phyloP scores from a whole-genome alignment of 2,888 invertebrate genomes.

The Tyria jacobaeae region DNA sequence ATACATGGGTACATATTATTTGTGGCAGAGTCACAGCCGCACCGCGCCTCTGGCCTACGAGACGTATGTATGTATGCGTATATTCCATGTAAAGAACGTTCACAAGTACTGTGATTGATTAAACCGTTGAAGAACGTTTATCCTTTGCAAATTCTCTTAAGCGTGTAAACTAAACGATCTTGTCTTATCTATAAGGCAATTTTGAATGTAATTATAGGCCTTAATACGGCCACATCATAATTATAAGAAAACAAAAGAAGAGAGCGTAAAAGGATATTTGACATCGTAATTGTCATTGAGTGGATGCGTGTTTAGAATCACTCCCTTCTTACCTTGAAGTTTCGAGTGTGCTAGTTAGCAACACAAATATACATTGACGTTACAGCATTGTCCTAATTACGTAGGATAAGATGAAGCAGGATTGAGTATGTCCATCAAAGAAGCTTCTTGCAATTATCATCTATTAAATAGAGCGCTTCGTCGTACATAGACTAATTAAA shows the following conservation, averaged over 20 bases:
- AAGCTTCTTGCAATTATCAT: no score
- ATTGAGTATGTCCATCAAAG: neutral
- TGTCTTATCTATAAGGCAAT: no score
- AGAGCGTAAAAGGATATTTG: neutral
- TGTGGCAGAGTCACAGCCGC: no score
- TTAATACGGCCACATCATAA: neutral
- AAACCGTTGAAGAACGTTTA: neutral
- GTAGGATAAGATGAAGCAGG: no score
- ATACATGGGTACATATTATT: no score
- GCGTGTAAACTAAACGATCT: neutral
- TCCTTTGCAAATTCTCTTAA: neutral
- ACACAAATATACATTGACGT: neutral
- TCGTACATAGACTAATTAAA: no score
- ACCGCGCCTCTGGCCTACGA: no score
- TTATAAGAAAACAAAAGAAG: neutral
- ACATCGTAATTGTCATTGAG: neutral
- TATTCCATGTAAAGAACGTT: no score
- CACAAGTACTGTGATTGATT: neutral
- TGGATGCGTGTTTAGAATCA: neutral
- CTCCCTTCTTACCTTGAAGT: neutral
- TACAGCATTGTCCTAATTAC: no score
- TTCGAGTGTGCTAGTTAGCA: neutral
- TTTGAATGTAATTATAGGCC: neutral
- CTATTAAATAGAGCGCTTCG: no score
- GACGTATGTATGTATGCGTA: no score